Base-by-base conservation (phyloP, 2,888 invertebrate species). In the Orgyia antiqua region DNA sequence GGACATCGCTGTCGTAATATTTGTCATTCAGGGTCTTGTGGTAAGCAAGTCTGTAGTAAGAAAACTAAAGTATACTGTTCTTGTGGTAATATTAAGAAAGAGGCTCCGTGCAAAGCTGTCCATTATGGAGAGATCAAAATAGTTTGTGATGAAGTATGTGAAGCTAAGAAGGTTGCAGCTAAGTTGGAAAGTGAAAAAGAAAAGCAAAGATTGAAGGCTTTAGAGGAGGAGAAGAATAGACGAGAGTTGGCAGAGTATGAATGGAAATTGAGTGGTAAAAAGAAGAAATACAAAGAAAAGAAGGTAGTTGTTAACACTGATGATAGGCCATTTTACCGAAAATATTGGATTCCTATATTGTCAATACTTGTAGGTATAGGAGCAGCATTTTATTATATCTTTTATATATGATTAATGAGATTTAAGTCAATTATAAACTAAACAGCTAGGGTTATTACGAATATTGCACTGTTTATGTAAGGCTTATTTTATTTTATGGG, bases 11-110 rank as follows among this genome's bases (percentile, higher is more conserved):
- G 95, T 64, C 79, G 88, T 18, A 80, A 89, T 4, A 83, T 87
- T 23, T 96, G 96, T 51, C 96, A 96, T 62, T 77, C 90, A 0
- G 94, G 93, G 0, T 55, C 68, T 0, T 96, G 96, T 60, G 88
- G 88, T 1, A 87, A 88, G 41, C 90, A 92, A 39, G 66, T 77
- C 0, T 97, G 97, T 63, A 90, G 89, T 33, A 94, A 94, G 60
- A 95, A 94, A 68, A 89, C 95, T 0, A 94, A 93, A 68, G 73
- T 95, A 0, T 86, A 88, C 34, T 97, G 97, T 54, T 76, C 87
- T 17, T 97, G 97, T 67, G 92, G 92, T 48, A 89, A 93, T 36
- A 72, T 93, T 4, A 95, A 93, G 68, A 89, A 90, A 52, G 93
- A 95, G 51, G 83, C 92, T 39, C 79, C 88, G 0, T 95, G 95